Evolutionary conservation across 2,797 vertebrate genomes (phyloP).

Genomic region (Australoheros facetus): DNA sequence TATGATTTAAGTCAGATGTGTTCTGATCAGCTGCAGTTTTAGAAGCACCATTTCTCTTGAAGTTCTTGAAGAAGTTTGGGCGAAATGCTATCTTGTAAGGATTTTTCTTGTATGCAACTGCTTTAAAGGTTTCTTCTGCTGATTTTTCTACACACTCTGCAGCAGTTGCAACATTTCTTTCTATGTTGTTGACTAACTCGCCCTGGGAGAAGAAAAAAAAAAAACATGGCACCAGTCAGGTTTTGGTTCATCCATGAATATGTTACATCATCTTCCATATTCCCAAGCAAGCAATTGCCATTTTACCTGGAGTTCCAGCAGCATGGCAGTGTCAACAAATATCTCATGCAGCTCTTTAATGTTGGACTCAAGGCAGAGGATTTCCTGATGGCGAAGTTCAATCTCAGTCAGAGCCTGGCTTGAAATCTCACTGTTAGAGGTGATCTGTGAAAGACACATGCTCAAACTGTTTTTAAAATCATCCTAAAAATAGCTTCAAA

Average conservation of each 20-base stretch:
- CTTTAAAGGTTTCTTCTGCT: conserved; percentile 84
- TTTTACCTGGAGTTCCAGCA: conserved; percentile 88
- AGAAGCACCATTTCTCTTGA: conserved; percentile 39
- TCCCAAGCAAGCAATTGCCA: neutral
- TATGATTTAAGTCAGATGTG: conserved; percentile 6
- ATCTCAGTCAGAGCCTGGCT: conserved; percentile 88
- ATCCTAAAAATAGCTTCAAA: neutral
- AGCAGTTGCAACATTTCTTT: conserved; percentile 86
- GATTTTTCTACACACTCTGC: conserved; percentile 83
- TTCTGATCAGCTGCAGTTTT: conserved; percentile 29
- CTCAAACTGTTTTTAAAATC: neutral
- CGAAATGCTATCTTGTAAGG: conserved; percentile 81
- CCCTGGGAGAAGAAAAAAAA: conserved; percentile 76
- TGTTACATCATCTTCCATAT: neutral
- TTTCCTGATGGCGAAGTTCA: conserved; percentile 89
- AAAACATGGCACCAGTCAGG: neutral
- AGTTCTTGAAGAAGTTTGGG: conserved; percentile 66
- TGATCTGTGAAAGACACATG: conserved; percentile 75
- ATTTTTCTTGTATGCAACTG: conserved; percentile 86
- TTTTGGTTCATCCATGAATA: neutral
- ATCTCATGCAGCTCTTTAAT: conserved; percentile 89
- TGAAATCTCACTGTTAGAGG: conserved; percentile 80
- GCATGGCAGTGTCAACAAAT: conserved; percentile 88
- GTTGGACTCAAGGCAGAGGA: conserved; percentile 87
- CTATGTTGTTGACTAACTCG: conserved; percentile 93